Evolutionary conservation across 1,140 invertebrate genomes (phyloP).

Genomic region (Marisa cornuarietis): DNA sequence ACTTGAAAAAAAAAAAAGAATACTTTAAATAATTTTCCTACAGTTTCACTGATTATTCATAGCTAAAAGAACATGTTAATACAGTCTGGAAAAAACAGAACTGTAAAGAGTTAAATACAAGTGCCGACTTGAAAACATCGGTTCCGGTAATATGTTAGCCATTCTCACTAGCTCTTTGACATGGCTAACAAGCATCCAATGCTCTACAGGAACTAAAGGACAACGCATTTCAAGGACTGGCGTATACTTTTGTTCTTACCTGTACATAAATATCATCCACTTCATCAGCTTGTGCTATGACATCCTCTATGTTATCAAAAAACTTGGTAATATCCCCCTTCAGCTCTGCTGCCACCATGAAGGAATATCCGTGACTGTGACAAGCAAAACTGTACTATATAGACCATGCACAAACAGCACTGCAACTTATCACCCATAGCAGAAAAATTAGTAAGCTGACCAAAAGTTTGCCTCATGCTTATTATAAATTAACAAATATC

Average conservation of each 20-base stretch:
- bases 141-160: neutral
- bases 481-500: neutral
- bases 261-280: slow-evolving; percentile 81
- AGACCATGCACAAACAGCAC: too few relatives aligned
- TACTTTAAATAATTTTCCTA: neutral
- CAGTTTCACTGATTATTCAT: neutral
- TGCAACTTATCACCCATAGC: neutral
- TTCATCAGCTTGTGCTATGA: slow-evolving; percentile 93
- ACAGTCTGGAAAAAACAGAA: neutral
- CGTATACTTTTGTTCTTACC: slow-evolving; percentile 42
- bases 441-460: too few relatives aligned
- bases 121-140: neutral
- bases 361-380: slow-evolving; percentile 82
- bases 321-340: slow-evolving; percentile 72
- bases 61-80: neutral
- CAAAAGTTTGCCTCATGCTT: too few relatives aligned
- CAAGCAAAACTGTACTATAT: too few relatives aligned
- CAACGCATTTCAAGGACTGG: too few relatives aligned
- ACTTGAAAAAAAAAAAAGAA: slow-evolving; percentile 73
- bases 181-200: too few relatives aligned
- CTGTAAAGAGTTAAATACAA: neutral
- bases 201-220: too few relatives aligned
- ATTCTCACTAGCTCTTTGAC: too few relatives aligned
- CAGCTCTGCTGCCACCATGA: slow-evolving; percentile 79
- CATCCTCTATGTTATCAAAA: slow-evolving; percentile 86